Evolutionary conservation across 2,113 vertebrate species (phyloP).

Genomic region (Syrrhaptes paradoxus): DNA sequence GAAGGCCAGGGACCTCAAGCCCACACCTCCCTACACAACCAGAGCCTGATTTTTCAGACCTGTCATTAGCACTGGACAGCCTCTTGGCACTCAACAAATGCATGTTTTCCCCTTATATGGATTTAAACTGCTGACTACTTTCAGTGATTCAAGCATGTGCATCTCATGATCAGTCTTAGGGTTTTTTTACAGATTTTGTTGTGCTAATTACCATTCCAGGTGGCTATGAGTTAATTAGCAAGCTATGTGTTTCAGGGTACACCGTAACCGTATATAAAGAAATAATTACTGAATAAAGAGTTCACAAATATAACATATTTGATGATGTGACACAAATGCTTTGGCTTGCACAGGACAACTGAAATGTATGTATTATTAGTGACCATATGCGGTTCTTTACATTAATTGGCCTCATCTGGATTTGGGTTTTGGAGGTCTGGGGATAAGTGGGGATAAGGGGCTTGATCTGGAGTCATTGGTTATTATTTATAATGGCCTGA

Average conservation of each 20-base stretch:
- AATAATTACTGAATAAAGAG: not conserved
- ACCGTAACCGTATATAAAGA: not conserved
- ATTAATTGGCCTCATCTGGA: not conserved
- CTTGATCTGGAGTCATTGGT: not conserved
- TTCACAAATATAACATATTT: not conserved
- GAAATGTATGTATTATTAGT: not conserved
- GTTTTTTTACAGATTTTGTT: conserved; percentile 5
- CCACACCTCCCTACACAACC: not conserved
- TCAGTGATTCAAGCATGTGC: not conserved
- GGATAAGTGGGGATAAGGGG: not conserved
- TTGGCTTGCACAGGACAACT: not conserved
- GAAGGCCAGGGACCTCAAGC: not conserved
- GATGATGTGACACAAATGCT: not conserved
- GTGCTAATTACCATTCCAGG: conserved; percentile 18
- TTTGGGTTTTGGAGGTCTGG: not conserved
- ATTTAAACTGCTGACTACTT: not conserved
- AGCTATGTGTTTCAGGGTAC: not conserved
- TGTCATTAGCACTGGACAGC: not conserved
- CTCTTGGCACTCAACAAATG: not conserved
- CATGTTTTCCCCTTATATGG: not conserved
- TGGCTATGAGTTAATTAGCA: conserved; percentile 35
- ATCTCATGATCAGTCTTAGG: not conserved
- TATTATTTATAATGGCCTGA: not conserved
- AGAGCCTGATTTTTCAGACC: not conserved
- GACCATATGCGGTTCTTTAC: not conserved